Evolutionary conservation across 2,113 vertebrate genomes (phyloP).

Genomic region (Nettapus auritus): DNA sequence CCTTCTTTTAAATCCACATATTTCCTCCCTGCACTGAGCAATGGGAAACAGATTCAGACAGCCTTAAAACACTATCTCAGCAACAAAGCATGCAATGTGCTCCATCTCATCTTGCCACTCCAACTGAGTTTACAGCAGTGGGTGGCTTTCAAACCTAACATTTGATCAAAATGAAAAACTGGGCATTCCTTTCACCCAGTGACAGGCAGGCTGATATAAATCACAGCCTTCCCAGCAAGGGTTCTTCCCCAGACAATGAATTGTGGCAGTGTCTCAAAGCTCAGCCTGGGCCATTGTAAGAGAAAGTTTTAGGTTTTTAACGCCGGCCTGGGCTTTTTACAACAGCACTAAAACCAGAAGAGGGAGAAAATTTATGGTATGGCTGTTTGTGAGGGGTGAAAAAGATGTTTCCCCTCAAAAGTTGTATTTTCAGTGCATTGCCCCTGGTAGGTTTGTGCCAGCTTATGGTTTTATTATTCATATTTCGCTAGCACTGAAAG

Average conservation of each 20-base stretch:
- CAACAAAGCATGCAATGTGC: constrained; percentile 77
- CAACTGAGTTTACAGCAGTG: constrained; percentile 74
- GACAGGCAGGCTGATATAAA: constrained; percentile 79
- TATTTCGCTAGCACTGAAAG: neutral
- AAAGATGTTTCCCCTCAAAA: neutral
- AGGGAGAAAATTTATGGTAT: neutral
- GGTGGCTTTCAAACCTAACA: constrained; percentile 77
- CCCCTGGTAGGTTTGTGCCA: neutral
- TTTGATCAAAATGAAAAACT: constrained; percentile 79
- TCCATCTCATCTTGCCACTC: constrained; percentile 61
- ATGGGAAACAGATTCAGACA: constrained; percentile 56
- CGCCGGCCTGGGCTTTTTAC: constrained; percentile 56
- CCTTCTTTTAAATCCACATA: neutral
- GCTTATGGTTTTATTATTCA: neutral
- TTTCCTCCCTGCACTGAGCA: neutral
- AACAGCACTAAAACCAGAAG: constrained; percentile 41
- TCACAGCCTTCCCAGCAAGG: constrained; percentile 75
- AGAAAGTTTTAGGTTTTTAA: constrained; percentile 62
- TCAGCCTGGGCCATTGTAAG: constrained; percentile 61
- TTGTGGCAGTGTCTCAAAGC: constrained; percentile 60
- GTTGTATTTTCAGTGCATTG: neutral
- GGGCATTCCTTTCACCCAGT: constrained; percentile 75
- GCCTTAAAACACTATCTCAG: constrained; percentile 52
- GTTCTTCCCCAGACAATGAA: constrained; percentile 61
- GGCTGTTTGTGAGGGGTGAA: neutral